Conservation (phyloP, 1,140 invertebrate species). For the Helicoverpa zea region DNA sequence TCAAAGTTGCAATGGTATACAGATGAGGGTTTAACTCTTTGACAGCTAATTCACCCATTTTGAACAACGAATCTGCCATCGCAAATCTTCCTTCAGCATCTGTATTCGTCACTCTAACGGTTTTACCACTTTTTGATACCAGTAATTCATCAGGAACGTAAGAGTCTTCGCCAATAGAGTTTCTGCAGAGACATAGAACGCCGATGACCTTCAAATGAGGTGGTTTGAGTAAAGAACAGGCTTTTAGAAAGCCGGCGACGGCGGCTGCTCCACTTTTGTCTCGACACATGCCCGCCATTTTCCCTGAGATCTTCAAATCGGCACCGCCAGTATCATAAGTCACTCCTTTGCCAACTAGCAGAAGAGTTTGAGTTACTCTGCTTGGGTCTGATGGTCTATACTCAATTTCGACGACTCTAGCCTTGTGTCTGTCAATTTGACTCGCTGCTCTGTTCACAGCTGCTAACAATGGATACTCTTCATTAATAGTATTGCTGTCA, state of each 20-base stretch:
- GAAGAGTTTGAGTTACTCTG: slow-evolving; percentile 90
- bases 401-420: slow-evolving; percentile 93
- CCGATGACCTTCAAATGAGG: slow-evolving; percentile 95
- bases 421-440: slow-evolving; percentile 91
- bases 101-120: slow-evolving; percentile 96
- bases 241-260: slow-evolving; percentile 96
- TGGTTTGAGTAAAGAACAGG: slow-evolving; percentile 87
- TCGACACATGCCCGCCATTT: slow-evolving; percentile 98
- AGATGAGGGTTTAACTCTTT: slow-evolving; percentile 92
- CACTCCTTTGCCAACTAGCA: slow-evolving; percentile 98
- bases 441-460: slow-evolving; percentile 96
- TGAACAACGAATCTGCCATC: slow-evolving; percentile 97
- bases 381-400: slow-evolving; percentile 91
- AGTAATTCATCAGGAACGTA: slow-evolving; percentile 98
- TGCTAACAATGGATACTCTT: slow-evolving; percentile 96
- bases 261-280: slow-evolving; percentile 99
- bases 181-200: slow-evolving; percentile 95
- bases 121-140: slow-evolving; percentile 94
- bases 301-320: slow-evolving; percentile 95
- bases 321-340: slow-evolving; percentile 97
- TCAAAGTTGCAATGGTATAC: slow-evolving; percentile 98
- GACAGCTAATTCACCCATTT: slow-evolving; percentile 86
- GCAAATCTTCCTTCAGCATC: slow-evolving; percentile 98
- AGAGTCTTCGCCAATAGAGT: slow-evolving; percentile 96
- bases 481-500: slow-evolving; percentile 89